Evolutionary conservation across 2,113 vertebrate genomes (phyloP).

Genomic region (Petroica traversi): DNA sequence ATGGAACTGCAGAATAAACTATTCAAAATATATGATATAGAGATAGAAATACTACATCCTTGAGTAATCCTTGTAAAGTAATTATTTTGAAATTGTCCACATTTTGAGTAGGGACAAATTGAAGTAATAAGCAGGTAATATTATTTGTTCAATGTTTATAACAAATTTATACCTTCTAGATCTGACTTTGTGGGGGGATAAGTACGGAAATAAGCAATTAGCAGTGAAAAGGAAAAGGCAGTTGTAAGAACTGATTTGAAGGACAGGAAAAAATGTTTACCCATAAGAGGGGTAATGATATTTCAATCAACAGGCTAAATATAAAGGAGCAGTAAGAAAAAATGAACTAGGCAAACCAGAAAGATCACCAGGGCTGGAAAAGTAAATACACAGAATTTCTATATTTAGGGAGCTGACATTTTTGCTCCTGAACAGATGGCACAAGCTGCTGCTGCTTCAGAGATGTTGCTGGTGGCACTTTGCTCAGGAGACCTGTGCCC

Average conservation of each 20-base stretch:
- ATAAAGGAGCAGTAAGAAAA: constrained; percentile 35
- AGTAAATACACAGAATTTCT: constrained; percentile 26
- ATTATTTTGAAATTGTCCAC: neutral
- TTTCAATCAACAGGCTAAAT: constrained; percentile 11
- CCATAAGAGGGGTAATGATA: neutral
- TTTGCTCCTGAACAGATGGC: constrained; percentile 12
- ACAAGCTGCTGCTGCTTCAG: neutral
- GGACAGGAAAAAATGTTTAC: neutral
- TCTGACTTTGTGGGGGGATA: neutral
- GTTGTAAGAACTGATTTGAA: neutral
- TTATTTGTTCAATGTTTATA: neutral
- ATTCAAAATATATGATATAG: neutral
- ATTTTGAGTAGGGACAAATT: neutral
- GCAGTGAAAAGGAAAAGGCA: neutral
- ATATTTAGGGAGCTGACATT: constrained; percentile 44
- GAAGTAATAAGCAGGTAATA: neutral
- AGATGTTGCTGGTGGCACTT: neutral
- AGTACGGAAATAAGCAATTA: neutral
- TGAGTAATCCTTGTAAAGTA: neutral
- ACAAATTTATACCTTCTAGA: neutral
- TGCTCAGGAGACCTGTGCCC: neutral
- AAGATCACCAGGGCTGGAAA: constrained; percentile 6
- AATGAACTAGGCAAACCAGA: constrained; percentile 9
- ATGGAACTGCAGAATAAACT: neutral
- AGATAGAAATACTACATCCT: neutral